Percentiles rank a stretch among this genome's conserved stretches.
phyloP scores from a whole-genome alignment of 2,888 invertebrate genomes.

The Tolmerus cingulatus region DNA sequence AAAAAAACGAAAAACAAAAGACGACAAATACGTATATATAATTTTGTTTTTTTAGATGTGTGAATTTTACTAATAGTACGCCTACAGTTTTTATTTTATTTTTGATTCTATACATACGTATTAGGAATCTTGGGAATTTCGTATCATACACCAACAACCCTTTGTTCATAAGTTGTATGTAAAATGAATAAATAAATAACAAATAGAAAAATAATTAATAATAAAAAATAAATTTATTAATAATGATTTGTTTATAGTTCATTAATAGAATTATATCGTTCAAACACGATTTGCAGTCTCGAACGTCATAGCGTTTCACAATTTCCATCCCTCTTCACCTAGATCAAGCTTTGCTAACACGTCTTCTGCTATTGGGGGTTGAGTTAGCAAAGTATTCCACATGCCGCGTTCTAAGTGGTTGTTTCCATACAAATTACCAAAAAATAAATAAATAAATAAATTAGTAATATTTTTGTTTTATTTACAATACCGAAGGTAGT shows the following conservation, averaged over 20 bases:
- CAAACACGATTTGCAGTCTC: no score
- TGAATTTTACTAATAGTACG: neutral
- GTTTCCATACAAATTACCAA: neutral
- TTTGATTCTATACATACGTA: neutral
- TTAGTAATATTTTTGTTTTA: no score
- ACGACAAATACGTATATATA: neutral
- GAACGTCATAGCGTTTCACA: neutral
- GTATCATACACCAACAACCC: neutral
- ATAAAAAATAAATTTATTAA: no score
- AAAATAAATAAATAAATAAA: neutral
- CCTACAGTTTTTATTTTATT: neutral
- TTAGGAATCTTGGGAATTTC: neutral
- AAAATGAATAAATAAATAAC: neutral
- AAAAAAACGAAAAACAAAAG: no score
- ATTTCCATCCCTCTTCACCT: neutral
- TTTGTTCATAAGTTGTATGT: neutral
- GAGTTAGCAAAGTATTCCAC: neutral
- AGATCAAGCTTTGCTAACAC: neutral
- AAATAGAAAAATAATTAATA: no score
- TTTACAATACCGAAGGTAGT: no score
- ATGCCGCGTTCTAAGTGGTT: neutral
- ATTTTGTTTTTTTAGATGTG: neutral
- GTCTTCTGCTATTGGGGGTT: neutral
- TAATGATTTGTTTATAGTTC: neutral
- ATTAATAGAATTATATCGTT: neutral